Evolutionary conservation across 2,113 vertebrate genomes (phyloP).

Genomic region (Dolichallabes microphthalmus): DNA sequence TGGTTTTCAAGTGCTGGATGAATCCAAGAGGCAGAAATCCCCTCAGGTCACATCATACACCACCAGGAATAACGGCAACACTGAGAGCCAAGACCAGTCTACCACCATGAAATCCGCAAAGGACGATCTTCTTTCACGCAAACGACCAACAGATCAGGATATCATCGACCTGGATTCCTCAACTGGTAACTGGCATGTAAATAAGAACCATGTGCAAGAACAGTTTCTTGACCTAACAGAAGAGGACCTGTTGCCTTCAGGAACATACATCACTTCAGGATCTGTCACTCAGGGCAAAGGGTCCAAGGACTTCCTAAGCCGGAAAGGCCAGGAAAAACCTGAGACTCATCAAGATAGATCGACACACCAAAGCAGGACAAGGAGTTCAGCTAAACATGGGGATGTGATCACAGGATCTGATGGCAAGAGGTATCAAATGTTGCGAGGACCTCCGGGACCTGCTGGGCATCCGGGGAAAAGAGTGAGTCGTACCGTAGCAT

Average conservation of each 20-base stretch:
- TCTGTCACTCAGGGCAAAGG: background rate
- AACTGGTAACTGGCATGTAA: slow-evolving; percentile 18
- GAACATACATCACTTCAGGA: background rate
- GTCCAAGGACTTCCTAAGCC: background rate
- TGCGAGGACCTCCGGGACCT: slow-evolving; percentile 64
- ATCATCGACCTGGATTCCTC: slow-evolving; percentile 36
- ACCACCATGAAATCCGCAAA: background rate
- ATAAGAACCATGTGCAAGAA: background rate
- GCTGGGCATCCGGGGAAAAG: slow-evolving; percentile 67
- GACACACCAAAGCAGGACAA: background rate
- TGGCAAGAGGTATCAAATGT: slow-evolving; percentile 44
- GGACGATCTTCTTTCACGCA: slow-evolving; percentile 61
- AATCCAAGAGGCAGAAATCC: slow-evolving; percentile 25
- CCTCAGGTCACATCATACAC: background rate
- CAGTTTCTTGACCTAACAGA: slow-evolving; percentile 44
- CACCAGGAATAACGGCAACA: slow-evolving; percentile 27
- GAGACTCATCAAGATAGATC: slow-evolving; percentile 5
- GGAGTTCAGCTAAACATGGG: background rate
- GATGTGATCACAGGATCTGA: background rate
- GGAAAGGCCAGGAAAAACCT: slow-evolving; percentile 14
- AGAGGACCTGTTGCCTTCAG: slow-evolving; percentile 45
- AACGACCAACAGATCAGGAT: slow-evolving; percentile 29
- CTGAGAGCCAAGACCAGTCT: slow-evolving; percentile 51
- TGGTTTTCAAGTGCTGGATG: slow-evolving; percentile 43
- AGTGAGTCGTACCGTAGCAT: slow-evolving; percentile 65